Conservation (phyloP, 2,888 invertebrate genomes). For the Machimus rusticus region DNA sequence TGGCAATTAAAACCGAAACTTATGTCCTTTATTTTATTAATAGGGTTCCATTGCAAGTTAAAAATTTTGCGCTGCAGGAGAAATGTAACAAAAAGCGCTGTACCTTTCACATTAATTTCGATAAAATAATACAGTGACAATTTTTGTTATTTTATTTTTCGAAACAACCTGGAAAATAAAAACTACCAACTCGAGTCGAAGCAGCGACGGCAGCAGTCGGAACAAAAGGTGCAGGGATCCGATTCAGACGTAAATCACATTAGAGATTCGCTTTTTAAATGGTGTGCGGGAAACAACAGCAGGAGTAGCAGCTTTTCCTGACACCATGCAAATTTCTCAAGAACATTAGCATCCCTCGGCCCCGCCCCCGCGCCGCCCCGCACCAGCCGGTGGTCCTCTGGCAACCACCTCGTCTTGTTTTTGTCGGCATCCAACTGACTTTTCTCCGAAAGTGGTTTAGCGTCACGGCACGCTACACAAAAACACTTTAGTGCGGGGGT, state of each 20-base stretch:
- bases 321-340: slow-evolving; percentile 41
- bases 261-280: slow-evolving; percentile 33
- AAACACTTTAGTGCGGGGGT: slow-evolving; percentile 20
- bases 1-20: no score
- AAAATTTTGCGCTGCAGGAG: not conserved
- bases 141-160: not conserved
- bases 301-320: slow-evolving; percentile 34
- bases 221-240: slow-evolving; percentile 20
- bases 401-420: slow-evolving; percentile 37
- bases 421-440: slow-evolving; percentile 36
- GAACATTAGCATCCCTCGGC: slow-evolving; percentile 25
- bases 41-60: no score
- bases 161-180: not conserved
- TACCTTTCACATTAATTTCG: not conserved
- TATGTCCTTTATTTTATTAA: no score
- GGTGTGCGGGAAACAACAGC: slow-evolving; percentile 36
- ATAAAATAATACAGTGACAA: not conserved
- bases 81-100: not conserved
- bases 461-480: slow-evolving; percentile 36
- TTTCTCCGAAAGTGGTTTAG: slow-evolving; percentile 34
- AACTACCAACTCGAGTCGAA: not conserved
- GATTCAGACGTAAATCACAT: slow-evolving; percentile 38
- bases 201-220: not conserved
- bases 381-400: not conserved
- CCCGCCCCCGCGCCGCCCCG: not conserved